Base-by-base conservation (phyloP, 2,888 invertebrate genomes). In the Folsomia candida region DNA sequence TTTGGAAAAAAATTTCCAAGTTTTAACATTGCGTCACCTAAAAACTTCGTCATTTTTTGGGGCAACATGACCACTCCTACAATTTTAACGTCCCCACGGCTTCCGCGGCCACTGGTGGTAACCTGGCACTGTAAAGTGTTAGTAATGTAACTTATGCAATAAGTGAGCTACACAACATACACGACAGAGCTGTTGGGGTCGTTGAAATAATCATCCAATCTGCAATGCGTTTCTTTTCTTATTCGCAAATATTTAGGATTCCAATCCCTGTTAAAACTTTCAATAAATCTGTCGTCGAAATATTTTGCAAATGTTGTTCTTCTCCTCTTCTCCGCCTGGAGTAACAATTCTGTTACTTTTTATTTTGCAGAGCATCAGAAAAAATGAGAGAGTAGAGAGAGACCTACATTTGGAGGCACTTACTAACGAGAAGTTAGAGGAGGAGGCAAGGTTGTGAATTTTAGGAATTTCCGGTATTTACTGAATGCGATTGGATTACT, bases 271-370 rank as follows among this genome's bases (percentile, higher is more conserved):
- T 20, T 65, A 51, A 65, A 65, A 65, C 65, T 65, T 65, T 65
- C 65, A 65, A 65, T 65, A 65, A 65, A 65, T 65, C 65, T 65
- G 65, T 65, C 65, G 65, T 25, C 65, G 27, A 51, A 57, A 65
- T 65, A 65, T 65, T 65, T 65, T 65, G 65, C 65, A 27, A 65
- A 37, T 65, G 25, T 62, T 62, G 22, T 28, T 18, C 28, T 22
- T 29, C 6, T 6, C 22, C 18, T 14, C 54, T 6, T 20, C 54
- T 54, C n/a, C 47, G 20, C 22, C n/a, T 18, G 6, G 22, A 4
- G 18, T 54, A 20, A 54, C 54, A 54, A 54, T 54, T 54, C 4
- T 54, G 54, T 54, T 54, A 20, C 54, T 54, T 54, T 54, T 54
- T 54, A 22, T 22, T 20, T 54, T 20, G 18, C n/a, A n/a, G n/a